Evolutionary conservation across 2,113 vertebrate species (phyloP).

Genomic region (Gopherus evgoodei): DNA sequence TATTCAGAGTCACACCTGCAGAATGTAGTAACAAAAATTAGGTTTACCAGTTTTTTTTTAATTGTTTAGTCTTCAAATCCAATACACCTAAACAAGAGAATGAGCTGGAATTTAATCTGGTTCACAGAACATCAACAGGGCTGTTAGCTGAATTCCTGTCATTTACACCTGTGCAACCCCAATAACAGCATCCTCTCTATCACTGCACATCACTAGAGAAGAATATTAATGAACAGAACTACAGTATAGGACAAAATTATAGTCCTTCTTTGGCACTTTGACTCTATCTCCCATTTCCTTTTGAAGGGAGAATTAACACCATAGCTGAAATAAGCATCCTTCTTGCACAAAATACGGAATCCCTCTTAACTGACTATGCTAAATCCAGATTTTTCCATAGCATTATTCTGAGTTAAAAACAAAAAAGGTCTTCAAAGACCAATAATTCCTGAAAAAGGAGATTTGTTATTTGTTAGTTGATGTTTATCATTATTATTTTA

Average conservation of each 20-base stretch:
- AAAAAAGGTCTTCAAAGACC: background rate
- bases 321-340: constrained; percentile 36
- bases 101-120: constrained; percentile 35
- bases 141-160: constrained; percentile 40
- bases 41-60: background rate
- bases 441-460: constrained; percentile 13
- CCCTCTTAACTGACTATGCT: constrained; percentile 14
- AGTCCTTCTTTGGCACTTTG: background rate
- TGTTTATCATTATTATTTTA: background rate
- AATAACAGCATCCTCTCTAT: constrained; percentile 31
- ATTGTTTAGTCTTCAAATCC: background rate
- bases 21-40: background rate
- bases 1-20: background rate
- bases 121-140: constrained; percentile 45
- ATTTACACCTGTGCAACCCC: constrained; percentile 58
- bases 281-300: constrained; percentile 27
- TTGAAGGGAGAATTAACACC: constrained; percentile 60
- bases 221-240: background rate
- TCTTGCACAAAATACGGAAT: background rate
- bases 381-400: constrained; percentile 33
- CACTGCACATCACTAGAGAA: background rate
- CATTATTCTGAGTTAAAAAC: constrained; percentile 36
- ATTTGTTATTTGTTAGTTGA: background rate
- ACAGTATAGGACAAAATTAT: background rate
- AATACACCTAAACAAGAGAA: background rate